Conservation (phyloP, 2,797 vertebrate genomes). For the Microctenopoma steveboyesi region DNA sequence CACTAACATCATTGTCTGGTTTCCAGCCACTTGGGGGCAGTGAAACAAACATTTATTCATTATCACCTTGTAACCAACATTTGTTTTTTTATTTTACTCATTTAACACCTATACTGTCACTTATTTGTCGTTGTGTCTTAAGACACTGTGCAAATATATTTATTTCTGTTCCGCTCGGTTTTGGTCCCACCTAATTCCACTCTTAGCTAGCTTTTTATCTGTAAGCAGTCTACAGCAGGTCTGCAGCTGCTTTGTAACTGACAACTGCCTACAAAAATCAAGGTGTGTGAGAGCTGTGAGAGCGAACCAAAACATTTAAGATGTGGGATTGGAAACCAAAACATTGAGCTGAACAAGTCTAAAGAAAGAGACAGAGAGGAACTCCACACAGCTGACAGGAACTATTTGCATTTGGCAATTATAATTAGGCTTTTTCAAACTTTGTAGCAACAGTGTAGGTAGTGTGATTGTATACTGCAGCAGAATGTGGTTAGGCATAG, state of each 20-base stretch:
- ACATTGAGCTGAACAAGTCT: background rate
- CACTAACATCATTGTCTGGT: too few species aligned
- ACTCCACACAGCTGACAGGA: background rate
- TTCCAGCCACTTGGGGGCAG: background rate
- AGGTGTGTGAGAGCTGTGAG: background rate
- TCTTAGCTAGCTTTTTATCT: background rate
- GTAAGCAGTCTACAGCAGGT: background rate
- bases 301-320: background rate
- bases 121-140: background rate
- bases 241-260: too few species aligned
- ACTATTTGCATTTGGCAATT: background rate
- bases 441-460: background rate
- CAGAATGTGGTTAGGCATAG: background rate
- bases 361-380: background rate
- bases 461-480: background rate
- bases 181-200: constrained; percentile 1
- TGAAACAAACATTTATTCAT: background rate
- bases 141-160: too few species aligned
- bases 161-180: background rate
- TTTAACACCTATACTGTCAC: too few species aligned
- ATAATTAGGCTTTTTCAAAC: background rate
- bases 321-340: background rate
- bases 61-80: background rate
- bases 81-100: background rate
- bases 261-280: background rate